phyloP scores from a whole-genome alignment of 2,113 vertebrate genomes.

The Trematomus loennbergii region DNA sequence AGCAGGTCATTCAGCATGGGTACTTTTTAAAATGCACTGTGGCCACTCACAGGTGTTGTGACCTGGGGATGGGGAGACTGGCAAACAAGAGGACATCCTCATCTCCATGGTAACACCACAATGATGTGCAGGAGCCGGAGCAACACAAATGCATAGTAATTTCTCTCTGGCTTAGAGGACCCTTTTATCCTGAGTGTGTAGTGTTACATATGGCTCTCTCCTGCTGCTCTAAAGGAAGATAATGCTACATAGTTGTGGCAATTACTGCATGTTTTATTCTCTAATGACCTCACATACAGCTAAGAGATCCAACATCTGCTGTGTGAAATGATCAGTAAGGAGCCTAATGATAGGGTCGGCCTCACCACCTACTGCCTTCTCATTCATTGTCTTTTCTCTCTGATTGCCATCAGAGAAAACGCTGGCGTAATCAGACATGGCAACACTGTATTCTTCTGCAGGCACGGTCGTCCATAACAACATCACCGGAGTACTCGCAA shows the following conservation, averaged over 20 bases:
- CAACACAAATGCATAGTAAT: conserved; percentile 58
- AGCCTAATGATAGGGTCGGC: conserved; percentile 54
- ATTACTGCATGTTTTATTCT: conserved; percentile 56
- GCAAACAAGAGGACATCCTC: conserved; percentile 61
- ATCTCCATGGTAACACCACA: conserved; percentile 72
- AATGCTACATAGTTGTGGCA: conserved; percentile 45
- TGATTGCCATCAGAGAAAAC: conserved; percentile 49
- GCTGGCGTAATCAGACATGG: conserved; percentile 51
- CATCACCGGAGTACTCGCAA: conserved; percentile 51
- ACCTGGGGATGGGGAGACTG: conserved; percentile 35
- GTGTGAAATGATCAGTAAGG: conserved; percentile 48
- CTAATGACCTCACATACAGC: conserved; percentile 64
- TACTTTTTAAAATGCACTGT: conserved; percentile 58
- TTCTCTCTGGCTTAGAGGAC: conserved; percentile 30
- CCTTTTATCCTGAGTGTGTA: conserved; percentile 37
- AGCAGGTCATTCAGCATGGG: conserved; percentile 15
- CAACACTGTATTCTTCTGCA: conserved; percentile 33
- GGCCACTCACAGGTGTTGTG: conserved; percentile 45
- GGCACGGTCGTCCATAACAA: conserved; percentile 30
- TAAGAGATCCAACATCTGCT: conserved; percentile 65
- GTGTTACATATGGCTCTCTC: conserved; percentile 42
- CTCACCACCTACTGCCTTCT: conserved; percentile 44
- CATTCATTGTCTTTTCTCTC: conserved; percentile 58
- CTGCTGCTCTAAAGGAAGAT: conserved; percentile 44
- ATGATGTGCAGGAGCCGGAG: conserved; percentile 49